Evolutionary conservation across 2,113 vertebrate genomes (phyloP).

Genomic region (Morone chrysops): DNA sequence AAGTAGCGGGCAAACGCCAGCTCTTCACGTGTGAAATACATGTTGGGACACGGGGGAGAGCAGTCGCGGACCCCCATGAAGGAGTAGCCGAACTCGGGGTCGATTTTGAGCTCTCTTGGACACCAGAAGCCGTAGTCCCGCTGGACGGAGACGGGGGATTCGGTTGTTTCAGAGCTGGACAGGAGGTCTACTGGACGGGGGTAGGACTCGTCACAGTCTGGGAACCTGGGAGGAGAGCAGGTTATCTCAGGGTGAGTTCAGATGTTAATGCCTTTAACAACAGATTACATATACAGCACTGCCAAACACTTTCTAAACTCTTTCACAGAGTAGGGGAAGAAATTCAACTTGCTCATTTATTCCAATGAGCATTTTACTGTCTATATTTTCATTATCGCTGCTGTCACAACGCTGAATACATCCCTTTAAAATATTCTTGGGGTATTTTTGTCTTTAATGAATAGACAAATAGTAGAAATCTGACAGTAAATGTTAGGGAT

Average conservation of each 20-base stretch:
- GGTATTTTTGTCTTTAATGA: background rate
- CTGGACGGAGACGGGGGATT: conserved; percentile 87
- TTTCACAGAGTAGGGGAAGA: background rate
- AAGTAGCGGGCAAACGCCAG: conserved; percentile 95
- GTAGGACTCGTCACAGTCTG: conserved; percentile 94
- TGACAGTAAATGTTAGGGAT: background rate
- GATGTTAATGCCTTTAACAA: background rate
- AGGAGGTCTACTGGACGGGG: conserved; percentile 91
- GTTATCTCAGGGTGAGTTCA: background rate
- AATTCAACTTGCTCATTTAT: background rate
- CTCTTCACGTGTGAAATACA: conserved; percentile 95
- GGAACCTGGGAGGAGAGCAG: conserved; percentile 86
- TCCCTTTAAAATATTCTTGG: background rate
- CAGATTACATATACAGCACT: background rate
- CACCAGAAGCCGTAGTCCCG: conserved; percentile 99
- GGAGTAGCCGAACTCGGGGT: conserved; percentile 94
- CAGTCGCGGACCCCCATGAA: conserved; percentile 95
- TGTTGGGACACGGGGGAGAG: conserved; percentile 96
- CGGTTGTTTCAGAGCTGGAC: conserved; percentile 85
- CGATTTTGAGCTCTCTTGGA: conserved; percentile 93
- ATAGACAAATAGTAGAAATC: background rate
- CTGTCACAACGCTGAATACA: background rate
- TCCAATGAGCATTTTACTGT: no score
- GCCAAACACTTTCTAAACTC: background rate
- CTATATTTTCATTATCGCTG: background rate